Evolutionary conservation across 2,797 vertebrate genomes (phyloP), one percentile per base, ranked within the genome.

Genomic region (Gallinago solitaria): DNA sequence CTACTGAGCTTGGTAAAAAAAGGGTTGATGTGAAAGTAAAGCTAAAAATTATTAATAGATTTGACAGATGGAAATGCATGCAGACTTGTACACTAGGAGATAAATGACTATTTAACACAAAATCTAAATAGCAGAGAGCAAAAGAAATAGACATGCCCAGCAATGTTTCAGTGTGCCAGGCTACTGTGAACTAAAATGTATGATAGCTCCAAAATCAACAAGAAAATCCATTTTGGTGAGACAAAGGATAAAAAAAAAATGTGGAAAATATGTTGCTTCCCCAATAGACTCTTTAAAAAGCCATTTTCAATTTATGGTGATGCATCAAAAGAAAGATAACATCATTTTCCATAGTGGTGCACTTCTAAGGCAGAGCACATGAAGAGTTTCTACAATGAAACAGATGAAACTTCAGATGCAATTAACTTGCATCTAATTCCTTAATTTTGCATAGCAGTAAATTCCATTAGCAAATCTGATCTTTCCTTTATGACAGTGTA

Each of bases 401-500:
- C 3, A 93, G 54, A 87, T 87, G 69, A 86, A 91, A 75, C 35
- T 82, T 59, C 25, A 59, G 45, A 71, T 86, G 51, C 77, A 90
- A 82, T 95, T 95, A 95, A 91, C 83, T 95, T 91, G 69, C n/a
- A 54, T 81, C 60, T 83, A 78, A 64, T 41, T 71, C 47, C 76
- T 86, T 83, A 83, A 88, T 95, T 95, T 94, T 93, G 80, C 80
- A 73, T 90, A 83, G 57, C 57, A 78, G 53, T 78, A 87, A 91
- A 94, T 93, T 20, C 27, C 30, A 68, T 70, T 92, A 92, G 59
- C 41, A 87, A 86, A 94, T 81, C 57, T 89, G 80, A 89, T 93
- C 45, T 78, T 90, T 84, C 9, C 16, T 95, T 94, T 81, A 75
- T 81, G 69, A 83, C 27, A 77, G 18, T n/a, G 1, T 77, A 74